Base-by-base conservation (phyloP, 2,113 vertebrate genomes). In the Chauna torquata region DNA sequence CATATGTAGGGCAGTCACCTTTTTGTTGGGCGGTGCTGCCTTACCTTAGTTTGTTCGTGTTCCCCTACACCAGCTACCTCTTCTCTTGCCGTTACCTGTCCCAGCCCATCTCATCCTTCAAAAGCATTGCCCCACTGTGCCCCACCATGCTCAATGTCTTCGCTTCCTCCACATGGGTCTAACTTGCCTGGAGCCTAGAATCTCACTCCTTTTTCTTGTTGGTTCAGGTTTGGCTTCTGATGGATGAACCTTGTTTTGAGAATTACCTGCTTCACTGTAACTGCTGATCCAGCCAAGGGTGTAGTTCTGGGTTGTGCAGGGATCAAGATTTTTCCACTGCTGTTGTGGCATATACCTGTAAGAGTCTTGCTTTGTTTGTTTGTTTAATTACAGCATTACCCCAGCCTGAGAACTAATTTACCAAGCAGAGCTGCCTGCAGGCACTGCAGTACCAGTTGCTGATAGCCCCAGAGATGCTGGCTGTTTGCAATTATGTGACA, bases 311-410 rank as follows among this genome's bases (percentile, higher is more conserved):
- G 28, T 24, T 76, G 28, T 85, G 28, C 8, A 38, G 38, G 38
- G 27, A 75, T 87, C 38, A 38, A 81, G 66, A 61, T 72, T 90
- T 86, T 88, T 32, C 78, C 32, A 15, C 45, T 78, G 38, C 50
- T 74, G 8, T 84, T 78, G 59, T 82, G 82, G 36, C 52, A 34
- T 54, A 44, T 76, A 82, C 81, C 75, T 88, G 65, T 71, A 34
- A 75, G 55, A 86, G 23, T 61, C 42, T 72, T 81, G 82, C 65
- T 93, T 92, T 76, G 68, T 90, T 71, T 65, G 81, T 94, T 84
- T 89, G 22, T 92, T 95, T 96, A 96, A 88, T 87, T 78, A 88
- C 30, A 68, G 28, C 62, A 44, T 94, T 93, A 86, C 55, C 54
- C 69, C 64, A 90, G 28, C 52, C 45, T 90, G 40, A 91, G 90